Percentiles rank a stretch among this genome's conserved stretches.
Conservation (phyloP, 2,797 vertebrate genomes). For the Mastacembelus armatus region DNA sequence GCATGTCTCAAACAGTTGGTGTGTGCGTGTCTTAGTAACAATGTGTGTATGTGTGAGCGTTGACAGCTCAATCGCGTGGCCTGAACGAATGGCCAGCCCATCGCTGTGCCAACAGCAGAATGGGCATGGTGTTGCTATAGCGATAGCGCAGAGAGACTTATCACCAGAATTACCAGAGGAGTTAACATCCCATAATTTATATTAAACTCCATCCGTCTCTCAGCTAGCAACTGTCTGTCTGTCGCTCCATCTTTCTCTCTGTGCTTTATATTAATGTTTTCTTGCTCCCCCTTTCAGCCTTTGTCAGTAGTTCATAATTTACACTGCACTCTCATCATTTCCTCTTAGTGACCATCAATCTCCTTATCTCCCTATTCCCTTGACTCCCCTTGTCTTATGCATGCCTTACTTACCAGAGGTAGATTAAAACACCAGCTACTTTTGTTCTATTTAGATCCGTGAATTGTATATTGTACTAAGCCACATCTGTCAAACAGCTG, state of each 20-base stretch:
- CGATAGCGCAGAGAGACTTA: slow-evolving; percentile 72
- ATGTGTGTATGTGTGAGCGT: slow-evolving; percentile 36
- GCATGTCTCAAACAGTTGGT: slow-evolving; percentile 40
- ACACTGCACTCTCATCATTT: slow-evolving; percentile 22
- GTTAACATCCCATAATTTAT: slow-evolving; percentile 74
- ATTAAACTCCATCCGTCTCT: slow-evolving; percentile 59
- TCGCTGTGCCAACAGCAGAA: slow-evolving; percentile 65
- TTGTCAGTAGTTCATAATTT: slow-evolving; percentile 15
- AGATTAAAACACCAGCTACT: too few species aligned
- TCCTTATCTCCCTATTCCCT: not conserved
- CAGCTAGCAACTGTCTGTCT: slow-evolving; percentile 35
- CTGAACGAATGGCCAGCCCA: slow-evolving; percentile 69
- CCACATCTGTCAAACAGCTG: too few species aligned
- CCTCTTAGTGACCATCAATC: slow-evolving; percentile 1
- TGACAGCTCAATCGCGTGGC: slow-evolving; percentile 78
- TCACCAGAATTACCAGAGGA: slow-evolving; percentile 72
- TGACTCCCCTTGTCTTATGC: not conserved
- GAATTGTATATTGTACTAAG: too few species aligned
- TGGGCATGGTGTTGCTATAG: slow-evolving; percentile 74
- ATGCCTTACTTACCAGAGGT: slow-evolving; percentile 6
- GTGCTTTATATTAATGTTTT: slow-evolving; percentile 28
- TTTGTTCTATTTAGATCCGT: too few species aligned
- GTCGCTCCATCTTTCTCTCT: slow-evolving; percentile 25
- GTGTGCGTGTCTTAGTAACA: slow-evolving; percentile 32
- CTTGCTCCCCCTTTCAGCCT: slow-evolving; percentile 12